Evolutionary conservation across 2,888 invertebrate genomes (phyloP).

Genomic region (Epinotia brunnichana): DNA sequence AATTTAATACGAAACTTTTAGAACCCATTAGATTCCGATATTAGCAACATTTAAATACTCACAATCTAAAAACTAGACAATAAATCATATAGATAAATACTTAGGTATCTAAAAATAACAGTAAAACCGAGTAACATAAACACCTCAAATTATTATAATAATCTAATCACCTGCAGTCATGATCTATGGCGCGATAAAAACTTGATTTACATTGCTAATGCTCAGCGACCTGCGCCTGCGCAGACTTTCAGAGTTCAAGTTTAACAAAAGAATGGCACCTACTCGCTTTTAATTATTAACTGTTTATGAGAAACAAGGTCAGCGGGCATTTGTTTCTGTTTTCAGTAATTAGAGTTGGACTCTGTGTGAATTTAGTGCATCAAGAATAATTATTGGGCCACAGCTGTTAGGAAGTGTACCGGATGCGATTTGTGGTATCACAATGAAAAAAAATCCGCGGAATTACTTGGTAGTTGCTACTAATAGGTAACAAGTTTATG

Average conservation of each 20-base stretch:
- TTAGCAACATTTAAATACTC: neutral
- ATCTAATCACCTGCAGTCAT: slow-evolving; percentile 34
- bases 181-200: slow-evolving; percentile 52
- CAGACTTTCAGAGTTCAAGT: slow-evolving; percentile 60
- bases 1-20: too few relatives aligned
- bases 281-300: slow-evolving; percentile 43
- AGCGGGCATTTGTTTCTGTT: slow-evolving; percentile 35
- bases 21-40: too few relatives aligned
- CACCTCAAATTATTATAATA: slow-evolving; percentile 28
- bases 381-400: slow-evolving; percentile 5
- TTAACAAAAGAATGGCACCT: slow-evolving; percentile 44
- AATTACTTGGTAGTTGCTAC: neutral
- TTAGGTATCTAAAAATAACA: slow-evolving; percentile 8
- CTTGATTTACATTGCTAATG: slow-evolving; percentile 60
- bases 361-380: slow-evolving; percentile 33
- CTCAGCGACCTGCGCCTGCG: slow-evolving; percentile 54
- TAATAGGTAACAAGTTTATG: too few relatives aligned
- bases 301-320: slow-evolving; percentile 43
- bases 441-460: neutral
- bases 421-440: neutral
- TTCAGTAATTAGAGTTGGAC: slow-evolving; percentile 27
- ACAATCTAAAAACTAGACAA: neutral
- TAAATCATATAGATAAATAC: neutral
- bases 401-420: slow-evolving; percentile 25
- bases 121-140: neutral